Base-by-base conservation (phyloP, 2,113 vertebrate genomes). In the Muntiacus muntjak region DNA sequence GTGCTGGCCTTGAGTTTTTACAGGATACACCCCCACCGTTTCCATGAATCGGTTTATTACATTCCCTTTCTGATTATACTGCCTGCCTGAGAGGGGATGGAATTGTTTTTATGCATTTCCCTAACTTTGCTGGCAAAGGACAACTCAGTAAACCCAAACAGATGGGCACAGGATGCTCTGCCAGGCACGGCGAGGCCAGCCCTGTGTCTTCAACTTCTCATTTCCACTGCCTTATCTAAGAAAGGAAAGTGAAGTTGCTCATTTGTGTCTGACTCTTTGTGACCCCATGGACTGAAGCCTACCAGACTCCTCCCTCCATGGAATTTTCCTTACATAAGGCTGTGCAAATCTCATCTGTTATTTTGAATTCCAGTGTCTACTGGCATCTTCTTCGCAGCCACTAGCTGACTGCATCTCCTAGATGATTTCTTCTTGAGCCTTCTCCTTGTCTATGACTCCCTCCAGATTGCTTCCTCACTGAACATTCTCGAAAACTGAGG, bases 101-200 rank as follows among this genome's bases (percentile, higher is more conserved):
- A 45, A 76, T 95, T 87, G 60, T 92, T 90, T 96, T 95, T 47
- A 92, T 76, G 45, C 57, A 58, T 60, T 91, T 96, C 45, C 40
- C 62, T 84, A 83, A 57, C 47, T 93, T 91, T 83, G 60, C 54
- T 95, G 97, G 95, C 97, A 67, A 88, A 96, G 87, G 21, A 30
- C 55, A 76, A 6, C 52, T 71, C 79, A 89, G 79, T 67, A 94
- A 97, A 95, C 62, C 83, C 84, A 64, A 90, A 89, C 94, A 89
- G 97, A 90, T 79, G 95, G 91, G n/a, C 58, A 43, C 81, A 82
- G 81, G 67, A 14, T 30, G 12, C 16, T 8, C 76, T 11, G 62
- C 43, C 83, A 60, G 78, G 93, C 86, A 74, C 45, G 1, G 23
- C 1, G 9, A 36, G 43, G 67, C 67, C 71, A 47, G 92, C 15